Evolutionary conservation across 2,113 vertebrate genomes (phyloP).

Genomic region (Thinocorus orbignyianus): DNA sequence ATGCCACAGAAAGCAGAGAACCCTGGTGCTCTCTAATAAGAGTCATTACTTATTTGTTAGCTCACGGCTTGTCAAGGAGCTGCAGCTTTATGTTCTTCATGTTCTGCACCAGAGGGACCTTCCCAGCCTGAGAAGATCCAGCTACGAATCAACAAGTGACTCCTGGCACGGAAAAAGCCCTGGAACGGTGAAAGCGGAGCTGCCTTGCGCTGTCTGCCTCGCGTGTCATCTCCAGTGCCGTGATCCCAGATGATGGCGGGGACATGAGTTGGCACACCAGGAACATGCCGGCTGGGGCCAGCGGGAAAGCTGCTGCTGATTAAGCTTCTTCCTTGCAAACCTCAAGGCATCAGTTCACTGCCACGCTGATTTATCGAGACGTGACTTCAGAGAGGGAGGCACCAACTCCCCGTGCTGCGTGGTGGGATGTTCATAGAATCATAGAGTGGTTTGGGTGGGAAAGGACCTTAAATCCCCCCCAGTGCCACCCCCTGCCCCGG

Average conservation of each 20-base stretch:
- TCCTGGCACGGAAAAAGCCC: rapidly evolving
- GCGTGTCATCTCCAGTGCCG: not conserved
- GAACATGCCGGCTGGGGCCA: not conserved
- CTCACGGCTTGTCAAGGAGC: not conserved
- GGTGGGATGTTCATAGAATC: not conserved
- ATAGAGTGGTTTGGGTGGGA: not conserved
- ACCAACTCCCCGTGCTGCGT: rapidly evolving
- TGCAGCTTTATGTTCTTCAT: not conserved
- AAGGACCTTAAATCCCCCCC: not conserved
- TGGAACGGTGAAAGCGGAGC: not conserved
- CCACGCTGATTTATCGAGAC: rapidly evolving
- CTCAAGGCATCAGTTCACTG: not conserved
- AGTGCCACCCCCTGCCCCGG: not conserved
- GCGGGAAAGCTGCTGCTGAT: not conserved
- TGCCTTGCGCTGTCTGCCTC: not conserved
- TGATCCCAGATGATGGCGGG: not conserved
- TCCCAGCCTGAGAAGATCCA: not conserved
- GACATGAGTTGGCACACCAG: not conserved
- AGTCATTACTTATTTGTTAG: not conserved
- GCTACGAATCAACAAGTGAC: not conserved
- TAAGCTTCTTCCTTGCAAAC: not conserved
- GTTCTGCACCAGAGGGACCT: not conserved
- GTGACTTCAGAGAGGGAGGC: not conserved
- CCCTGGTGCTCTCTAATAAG: not conserved
- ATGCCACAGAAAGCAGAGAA: not conserved